Evolutionary conservation across 2,113 vertebrate species (phyloP), one percentile per base, ranked within the genome.

Genomic region (Hyperoodon ampullatus): DNA sequence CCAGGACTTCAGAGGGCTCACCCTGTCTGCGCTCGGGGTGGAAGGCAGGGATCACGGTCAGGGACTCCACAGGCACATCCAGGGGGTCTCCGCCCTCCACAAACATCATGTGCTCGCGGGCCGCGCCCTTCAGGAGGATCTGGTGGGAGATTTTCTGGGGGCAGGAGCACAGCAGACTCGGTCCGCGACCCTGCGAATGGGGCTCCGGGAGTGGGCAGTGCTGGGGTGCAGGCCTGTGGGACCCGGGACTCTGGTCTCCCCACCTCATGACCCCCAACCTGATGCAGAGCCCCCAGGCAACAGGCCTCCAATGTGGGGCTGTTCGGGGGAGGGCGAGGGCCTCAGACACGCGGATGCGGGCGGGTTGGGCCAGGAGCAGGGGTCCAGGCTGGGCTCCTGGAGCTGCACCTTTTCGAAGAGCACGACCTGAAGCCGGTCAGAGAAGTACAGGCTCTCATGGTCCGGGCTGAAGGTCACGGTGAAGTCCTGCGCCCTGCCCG

Each of bases 401-500:
- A 8, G 39, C n/a, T 94, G 84, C 92, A 99, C 99, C 99, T 99
- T 99, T 94, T 98, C 98, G 3, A 98, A 99, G 88, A 99, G 98
- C 94, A 99, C 94, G 87, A 99, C 97, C 30, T 95, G 99, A 55
- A 99, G 98, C n/a, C 18, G 50, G 98, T 99, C 99, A 0, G 98
- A 99, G 71, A 99, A 99, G 98, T 98, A 98, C 18, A 99, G 98
- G 93, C 99, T 99, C 21, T 99, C 98, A 2, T 99, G 99, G 84
- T 99, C 99, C 0, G 99, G 99, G 26, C 98, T 99, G 98, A 99
- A 99, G 74, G 98, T 99, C 84, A 99, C 98, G 0, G 95, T 96
- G 81, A 99, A 98, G 87, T 99, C 99, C 95, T 99, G 99, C 28
- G 89, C 98, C 81, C 96, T 96, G 71, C 99, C 99, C 8, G 99